These are phyloP conservation scores for Ips typographus DNA, from an alignment of 1,140 invertebrate genomes.

Conservation along the genomic window DNA sequence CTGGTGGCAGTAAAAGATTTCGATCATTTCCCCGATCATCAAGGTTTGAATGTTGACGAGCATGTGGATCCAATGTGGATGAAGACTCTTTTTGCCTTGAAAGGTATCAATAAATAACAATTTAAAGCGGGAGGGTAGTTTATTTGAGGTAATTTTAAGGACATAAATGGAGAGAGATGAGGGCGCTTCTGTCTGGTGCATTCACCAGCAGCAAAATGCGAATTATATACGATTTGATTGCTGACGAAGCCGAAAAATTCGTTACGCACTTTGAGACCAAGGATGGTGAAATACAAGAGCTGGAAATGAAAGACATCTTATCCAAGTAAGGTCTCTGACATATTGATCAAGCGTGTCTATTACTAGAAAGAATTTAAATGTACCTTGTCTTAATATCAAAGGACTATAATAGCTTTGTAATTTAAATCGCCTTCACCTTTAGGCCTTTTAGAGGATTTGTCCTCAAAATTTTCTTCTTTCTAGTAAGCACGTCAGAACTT, in stretches of 20 bases:
- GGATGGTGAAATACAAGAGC: constrained; percentile 17
- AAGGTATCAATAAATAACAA: constrained; percentile 47
- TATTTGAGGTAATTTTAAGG: constrained; percentile 30
- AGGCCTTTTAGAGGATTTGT: too few relatives aligned
- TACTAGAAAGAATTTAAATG: neutral
- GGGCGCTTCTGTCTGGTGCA: constrained; percentile 49
- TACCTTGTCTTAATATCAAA: neutral
- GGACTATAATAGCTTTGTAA: too few relatives aligned
- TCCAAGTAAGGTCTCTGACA: constrained; percentile 2
- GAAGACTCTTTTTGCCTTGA: constrained; percentile 57
- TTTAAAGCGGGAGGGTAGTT: neutral
- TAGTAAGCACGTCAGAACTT: too few relatives aligned
- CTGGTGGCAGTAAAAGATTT: constrained; percentile 65
- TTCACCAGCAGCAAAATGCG: constrained; percentile 53
- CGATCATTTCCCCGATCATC: constrained; percentile 63
- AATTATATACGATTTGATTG: constrained; percentile 47
- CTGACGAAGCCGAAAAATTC: constrained; percentile 44
- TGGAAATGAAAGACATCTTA: constrained; percentile 35
- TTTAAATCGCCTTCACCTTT: too few relatives aligned
- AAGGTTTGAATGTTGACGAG: constrained; percentile 52
- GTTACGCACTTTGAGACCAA: constrained; percentile 40
- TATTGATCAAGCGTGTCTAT: too few relatives aligned
- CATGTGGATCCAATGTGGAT: constrained; percentile 57
- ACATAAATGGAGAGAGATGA: constrained; percentile 51
- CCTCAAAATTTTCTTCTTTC: too few relatives aligned